These are phyloP conservation scores for Plectropomus leopardus DNA, from an alignment of 2,113 vertebrate genomes.

Conservation along the genomic window DNA sequence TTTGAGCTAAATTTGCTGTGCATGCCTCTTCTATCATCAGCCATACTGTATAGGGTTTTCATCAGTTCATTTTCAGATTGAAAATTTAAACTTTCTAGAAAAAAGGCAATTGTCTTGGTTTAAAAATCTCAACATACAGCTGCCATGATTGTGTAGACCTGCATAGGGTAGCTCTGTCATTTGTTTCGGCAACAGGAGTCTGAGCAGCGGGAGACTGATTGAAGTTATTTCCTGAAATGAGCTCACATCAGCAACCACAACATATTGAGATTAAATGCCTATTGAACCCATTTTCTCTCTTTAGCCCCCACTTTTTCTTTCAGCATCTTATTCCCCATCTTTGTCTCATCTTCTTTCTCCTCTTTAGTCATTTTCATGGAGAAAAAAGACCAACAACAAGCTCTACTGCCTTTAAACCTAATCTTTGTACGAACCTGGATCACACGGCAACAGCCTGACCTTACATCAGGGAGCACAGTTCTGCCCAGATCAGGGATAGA, in stretches of 20 bases:
- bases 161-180: conserved; percentile 4
- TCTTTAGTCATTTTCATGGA: too few relatives aligned
- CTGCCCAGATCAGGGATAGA: not conserved
- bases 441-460: conserved; percentile 21
- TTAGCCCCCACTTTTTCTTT: not conserved
- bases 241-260: not conserved
- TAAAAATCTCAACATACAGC: too few relatives aligned
- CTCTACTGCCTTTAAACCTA: not conserved
- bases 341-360: too few relatives aligned
- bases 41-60: too few relatives aligned
- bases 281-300: conserved; percentile 8
- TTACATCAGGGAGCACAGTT: not conserved
- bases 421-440: not conserved
- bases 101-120: too few relatives aligned
- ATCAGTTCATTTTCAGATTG: too few relatives aligned
- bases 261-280: not conserved
- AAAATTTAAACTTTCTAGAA: too few relatives aligned
- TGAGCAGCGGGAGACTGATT: conserved; percentile 34
- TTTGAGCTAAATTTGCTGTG: too few relatives aligned
- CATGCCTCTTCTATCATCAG: too few relatives aligned
- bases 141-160: not conserved
- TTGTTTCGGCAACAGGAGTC: conserved; percentile 17
- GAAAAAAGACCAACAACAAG: not conserved
- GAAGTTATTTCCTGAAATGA: not conserved
- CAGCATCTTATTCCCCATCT: not conserved